Evolutionary conservation across 2,888 invertebrate species (phyloP).

Genomic region (Ormyrus thymus): DNA sequence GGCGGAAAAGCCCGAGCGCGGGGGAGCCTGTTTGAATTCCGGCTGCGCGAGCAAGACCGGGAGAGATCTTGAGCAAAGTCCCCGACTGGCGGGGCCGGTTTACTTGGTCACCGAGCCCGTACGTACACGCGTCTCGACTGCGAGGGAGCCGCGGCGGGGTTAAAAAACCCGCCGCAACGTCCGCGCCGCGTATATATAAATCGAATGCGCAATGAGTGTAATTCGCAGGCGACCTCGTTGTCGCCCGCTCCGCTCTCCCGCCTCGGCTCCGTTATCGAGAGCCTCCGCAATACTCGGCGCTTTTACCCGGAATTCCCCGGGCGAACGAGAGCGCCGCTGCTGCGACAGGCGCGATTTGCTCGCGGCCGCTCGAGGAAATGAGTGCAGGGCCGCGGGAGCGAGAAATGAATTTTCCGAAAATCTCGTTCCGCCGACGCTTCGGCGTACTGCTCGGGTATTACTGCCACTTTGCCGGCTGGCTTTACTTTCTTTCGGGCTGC

Average conservation of each 20-base stretch:
- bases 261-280: too few relatives aligned
- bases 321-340: background rate
- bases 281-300: background rate
- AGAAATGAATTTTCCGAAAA: too few relatives aligned
- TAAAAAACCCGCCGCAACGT: slow-evolving; percentile 24
- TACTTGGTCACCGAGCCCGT: slow-evolving; percentile 27
- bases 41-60: background rate
- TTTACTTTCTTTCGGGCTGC: too few relatives aligned
- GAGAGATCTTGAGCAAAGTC: slow-evolving; percentile 40
- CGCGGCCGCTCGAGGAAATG: too few relatives aligned
- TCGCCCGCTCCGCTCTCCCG: background rate
- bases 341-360: background rate
- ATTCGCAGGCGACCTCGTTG: slow-evolving; percentile 30
- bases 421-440: too few relatives aligned
- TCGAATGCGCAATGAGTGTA: slow-evolving; percentile 28
- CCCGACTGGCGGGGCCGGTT: slow-evolving; percentile 14
- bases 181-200: slow-evolving; percentile 2
- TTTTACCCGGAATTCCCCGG: slow-evolving; percentile 27
- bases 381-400: too few relatives aligned
- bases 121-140: background rate
- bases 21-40: slow-evolving; percentile 30
- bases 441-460: too few relatives aligned
- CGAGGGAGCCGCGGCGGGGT: background rate
- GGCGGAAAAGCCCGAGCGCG: background rate
- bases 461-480: too few relatives aligned